Evolutionary conservation across 30 jellyfish, hydroid and myxozoan species (phyloP), one percentile per base, ranked within the genome.

Genomic region (Aurelia coerulea): DNA sequence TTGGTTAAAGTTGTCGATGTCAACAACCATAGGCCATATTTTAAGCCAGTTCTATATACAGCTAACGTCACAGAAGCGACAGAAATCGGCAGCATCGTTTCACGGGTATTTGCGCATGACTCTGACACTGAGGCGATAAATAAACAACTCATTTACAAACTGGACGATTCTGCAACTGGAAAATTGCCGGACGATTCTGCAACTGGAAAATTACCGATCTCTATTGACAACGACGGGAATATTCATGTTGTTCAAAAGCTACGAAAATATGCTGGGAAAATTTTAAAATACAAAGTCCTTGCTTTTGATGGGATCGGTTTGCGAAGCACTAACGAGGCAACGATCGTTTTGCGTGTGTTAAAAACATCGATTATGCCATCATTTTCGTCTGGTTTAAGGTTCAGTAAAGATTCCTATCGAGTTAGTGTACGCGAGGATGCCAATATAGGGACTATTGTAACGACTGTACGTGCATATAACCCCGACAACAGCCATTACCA

Each of bases 11-110:
- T 95, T 5, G 62, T 72, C 15, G 99, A 95, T 62, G 72, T 68
- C 29, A 95, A 95, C 56, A 96, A 85, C 35, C 85, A 95, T 60
- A 39, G 90, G 74, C 99, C 99, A 12, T 67, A 80, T 49, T 89
- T 88, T 50, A 51, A 70, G 58, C 90, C 83, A 5, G 15, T 59
- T 39, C 23, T 65, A 14, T 79, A 75, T 64, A 17, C 31, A 1
- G 67, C 64, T 14, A 88, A 73, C 64, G 88, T 93, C 62, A 88
- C 98, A 1, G 97, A 93, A 53, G 78, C 71, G 41, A 88, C 96
- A 10, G 53, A 39, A 29, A 16, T 73, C 42, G 97, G 97, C 19
- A 72, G 94, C 51, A 74, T 64, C n/a, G 81, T 93, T 23, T 46
- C 90, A 8, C 78, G 81, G 18, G 83, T 93, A 15, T 18, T 41